Base-by-base conservation (phyloP, 2,797 vertebrate genomes). In the Aldrovandia affinis region DNA sequence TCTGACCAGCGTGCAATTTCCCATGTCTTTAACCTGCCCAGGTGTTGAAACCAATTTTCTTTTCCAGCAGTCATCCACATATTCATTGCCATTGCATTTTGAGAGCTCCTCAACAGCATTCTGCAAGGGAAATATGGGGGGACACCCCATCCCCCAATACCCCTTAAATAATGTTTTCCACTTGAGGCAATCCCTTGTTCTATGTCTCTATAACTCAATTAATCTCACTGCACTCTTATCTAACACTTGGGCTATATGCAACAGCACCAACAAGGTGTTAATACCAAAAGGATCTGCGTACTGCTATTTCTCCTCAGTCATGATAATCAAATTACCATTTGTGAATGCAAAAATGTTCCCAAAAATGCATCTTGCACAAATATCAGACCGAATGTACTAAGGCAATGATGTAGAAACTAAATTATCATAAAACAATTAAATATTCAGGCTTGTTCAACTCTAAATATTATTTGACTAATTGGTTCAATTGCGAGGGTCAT, bases 1-100 rank as follows among this genome's bases (percentile, higher is more conserved):
- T 83, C 61, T 86, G 82, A 70, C 83, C 12, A 80, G 73, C 0
- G 0, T 57, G 78, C 82, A 79, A 84, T 92, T 90, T 92, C 77
- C 92, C 84, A 89, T 80, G 9, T 15, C 6, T 73, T 86, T 83
- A 82, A 73, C 36, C 73, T 79, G 78, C 47, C 86, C 81, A 68
- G 80, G 70, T 7, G 83, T 80, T 75, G 50, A 80, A 68, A 85
- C 70, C 33, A 18, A 52, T 44, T 88, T 82, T 84, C 81, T 59
- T 75, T 14, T n/a, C n/a, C 81, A 28, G 0, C 0, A 20, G 81
- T 82, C 84, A 82, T 25, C 28, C 47, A 63, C 30, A 83, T 83
- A 85, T 85, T 83, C 25, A 68, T 79, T 86, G 42, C 39, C 36
- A n/a, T 9, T 47, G 25, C 15, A n/a, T 36, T 44, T 6, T 75